phyloP scores from a whole-genome alignment of 2,888 invertebrate species.

The Orthonevra nobilis region DNA sequence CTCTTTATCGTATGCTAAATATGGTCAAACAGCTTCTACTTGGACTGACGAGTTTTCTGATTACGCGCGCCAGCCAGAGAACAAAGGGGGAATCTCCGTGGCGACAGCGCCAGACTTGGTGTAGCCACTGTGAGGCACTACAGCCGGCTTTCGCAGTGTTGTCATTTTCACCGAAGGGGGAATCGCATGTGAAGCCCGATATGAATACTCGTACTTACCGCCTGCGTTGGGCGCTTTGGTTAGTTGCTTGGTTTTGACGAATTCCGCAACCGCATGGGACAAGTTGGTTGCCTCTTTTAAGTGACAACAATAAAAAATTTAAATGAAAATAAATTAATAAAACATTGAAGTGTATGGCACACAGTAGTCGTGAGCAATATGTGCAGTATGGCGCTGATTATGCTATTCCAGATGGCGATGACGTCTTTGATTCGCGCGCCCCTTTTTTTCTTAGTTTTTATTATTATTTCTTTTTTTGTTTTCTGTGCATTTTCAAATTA shows the following conservation, averaged over 20 bases:
- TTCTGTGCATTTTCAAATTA: conserved; percentile 37
- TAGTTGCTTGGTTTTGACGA: too few species aligned
- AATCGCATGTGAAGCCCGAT: conserved; percentile 35
- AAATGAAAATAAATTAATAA: conserved; percentile 68
- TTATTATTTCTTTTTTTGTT: not conserved
- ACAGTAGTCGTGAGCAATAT: not conserved
- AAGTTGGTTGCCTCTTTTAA: conserved; percentile 10
- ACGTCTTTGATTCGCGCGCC: conserved; percentile 47
- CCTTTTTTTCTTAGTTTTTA: conserved; percentile 13
- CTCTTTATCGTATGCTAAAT: conserved; percentile 45
- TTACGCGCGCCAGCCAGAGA: conserved; percentile 42
- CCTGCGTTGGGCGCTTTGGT: conserved; percentile 18
- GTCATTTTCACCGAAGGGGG: conserved; percentile 26
- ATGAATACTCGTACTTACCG: not conserved
- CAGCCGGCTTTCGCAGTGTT: conserved; percentile 41
- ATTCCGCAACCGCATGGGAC: conserved; percentile 53
- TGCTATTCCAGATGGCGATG: conserved; percentile 54
- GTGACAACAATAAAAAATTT: conserved; percentile 46
- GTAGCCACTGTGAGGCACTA: conserved; percentile 49
- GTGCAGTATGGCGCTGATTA: conserved; percentile 42
- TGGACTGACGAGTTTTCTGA: conserved; percentile 56
- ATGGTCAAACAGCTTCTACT: conserved; percentile 66
- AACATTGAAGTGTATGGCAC: conserved; percentile 46
- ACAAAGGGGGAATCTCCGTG: conserved; percentile 61
- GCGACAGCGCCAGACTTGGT: conserved; percentile 52